Conservation (phyloP, 2,797 vertebrate genomes). For the Scolopax rusticola region DNA sequence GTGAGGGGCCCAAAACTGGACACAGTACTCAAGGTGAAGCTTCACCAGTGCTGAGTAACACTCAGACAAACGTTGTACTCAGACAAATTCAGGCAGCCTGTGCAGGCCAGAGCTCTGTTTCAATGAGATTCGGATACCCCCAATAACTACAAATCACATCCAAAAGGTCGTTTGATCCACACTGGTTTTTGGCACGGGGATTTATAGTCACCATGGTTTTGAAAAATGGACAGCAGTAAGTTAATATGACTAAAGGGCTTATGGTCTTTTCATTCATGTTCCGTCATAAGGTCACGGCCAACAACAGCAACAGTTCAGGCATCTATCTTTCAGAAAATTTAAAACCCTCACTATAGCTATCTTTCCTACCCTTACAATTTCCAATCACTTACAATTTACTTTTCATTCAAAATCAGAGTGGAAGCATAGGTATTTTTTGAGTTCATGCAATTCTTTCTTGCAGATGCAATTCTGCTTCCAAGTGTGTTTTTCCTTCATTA, state of each 20-base stretch:
- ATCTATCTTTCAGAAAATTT: conserved; percentile 5
- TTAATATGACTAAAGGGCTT: not conserved
- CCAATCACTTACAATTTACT: not conserved
- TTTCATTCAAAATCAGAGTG: not conserved
- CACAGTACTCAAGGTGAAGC: too few species aligned
- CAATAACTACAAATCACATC: not conserved
- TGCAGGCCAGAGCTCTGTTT: not conserved
- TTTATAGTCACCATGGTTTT: not conserved
- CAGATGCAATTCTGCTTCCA: not conserved
- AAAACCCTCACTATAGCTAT: not conserved
- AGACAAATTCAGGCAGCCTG: not conserved
- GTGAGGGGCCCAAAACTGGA: too few species aligned
- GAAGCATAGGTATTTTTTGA: not conserved
- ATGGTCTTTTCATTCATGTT: not conserved
- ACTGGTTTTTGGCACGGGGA: not conserved
- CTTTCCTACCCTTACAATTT: not conserved
- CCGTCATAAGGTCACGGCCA: not conserved
- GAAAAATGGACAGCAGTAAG: not conserved
- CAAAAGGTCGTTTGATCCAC: not conserved
- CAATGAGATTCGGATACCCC: not conserved
- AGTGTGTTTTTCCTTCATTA: not conserved
- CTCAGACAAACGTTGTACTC: not conserved
- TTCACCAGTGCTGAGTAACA: too few species aligned
- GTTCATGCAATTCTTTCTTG: not conserved
- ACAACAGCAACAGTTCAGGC: not conserved